phyloP scores from a whole-genome alignment of 2,888 invertebrate species.

The Cephus nigrinus region DNA sequence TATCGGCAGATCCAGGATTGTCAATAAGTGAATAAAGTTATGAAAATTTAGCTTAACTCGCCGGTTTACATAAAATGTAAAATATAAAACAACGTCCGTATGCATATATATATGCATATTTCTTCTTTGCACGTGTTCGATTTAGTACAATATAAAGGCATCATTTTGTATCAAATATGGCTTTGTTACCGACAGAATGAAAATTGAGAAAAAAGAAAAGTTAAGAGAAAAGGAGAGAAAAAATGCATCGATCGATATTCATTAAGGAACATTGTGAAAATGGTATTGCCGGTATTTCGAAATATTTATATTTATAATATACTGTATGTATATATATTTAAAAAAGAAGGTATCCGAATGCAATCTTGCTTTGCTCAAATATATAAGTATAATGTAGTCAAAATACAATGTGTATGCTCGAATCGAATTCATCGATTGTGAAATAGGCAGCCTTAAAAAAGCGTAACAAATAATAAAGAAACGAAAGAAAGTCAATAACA shows the following conservation, averaged over 20 bases:
- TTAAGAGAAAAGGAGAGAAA: background rate
- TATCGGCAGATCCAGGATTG: background rate
- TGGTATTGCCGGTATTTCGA: background rate
- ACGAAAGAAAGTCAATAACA: no score
- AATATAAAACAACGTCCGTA: background rate
- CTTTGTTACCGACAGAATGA: no score
- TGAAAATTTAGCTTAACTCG: background rate
- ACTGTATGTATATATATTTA: conserved; percentile 32
- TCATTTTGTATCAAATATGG: no score
- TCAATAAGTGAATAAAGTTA: background rate
- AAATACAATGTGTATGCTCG: background rate
- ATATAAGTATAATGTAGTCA: conserved; percentile 17
- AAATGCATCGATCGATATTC: background rate
- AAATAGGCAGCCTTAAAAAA: no score
- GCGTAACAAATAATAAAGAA: no score
- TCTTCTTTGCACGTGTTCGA: no score
- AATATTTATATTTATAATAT: background rate
- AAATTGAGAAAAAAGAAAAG: no score
- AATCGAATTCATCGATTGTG: no score
- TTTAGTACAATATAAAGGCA: no score
- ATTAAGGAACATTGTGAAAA: background rate
- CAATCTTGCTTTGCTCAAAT: conserved; percentile 44
- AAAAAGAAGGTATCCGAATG: conserved; percentile 42
- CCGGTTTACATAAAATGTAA: background rate
- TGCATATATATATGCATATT: no score